Percentiles rank a stretch among this genome's conserved stretches.
Evolutionary conservation across 2,888 invertebrate genomes (phyloP).

Genomic region (Cordylochernes scorpioides): DNA sequence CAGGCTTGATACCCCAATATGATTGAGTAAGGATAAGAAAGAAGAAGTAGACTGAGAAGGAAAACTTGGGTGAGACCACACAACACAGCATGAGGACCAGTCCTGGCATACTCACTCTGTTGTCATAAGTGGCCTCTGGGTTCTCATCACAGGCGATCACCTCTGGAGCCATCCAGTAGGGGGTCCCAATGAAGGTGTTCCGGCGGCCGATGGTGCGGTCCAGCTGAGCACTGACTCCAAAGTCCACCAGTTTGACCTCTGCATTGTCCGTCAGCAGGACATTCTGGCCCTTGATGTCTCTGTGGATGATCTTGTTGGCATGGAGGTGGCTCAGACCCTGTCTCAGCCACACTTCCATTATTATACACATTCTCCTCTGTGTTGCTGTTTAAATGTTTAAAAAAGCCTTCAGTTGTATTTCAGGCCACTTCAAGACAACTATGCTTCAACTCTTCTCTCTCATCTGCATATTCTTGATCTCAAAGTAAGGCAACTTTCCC

Average conservation of each 20-base stretch:
- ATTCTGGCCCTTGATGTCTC: slow-evolving; percentile 98
- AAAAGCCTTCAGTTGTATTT: too few species aligned
- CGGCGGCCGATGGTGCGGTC: slow-evolving; percentile 94
- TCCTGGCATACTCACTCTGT: slow-evolving; percentile 27
- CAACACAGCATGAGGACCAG: too few species aligned
- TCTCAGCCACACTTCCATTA: too few species aligned
- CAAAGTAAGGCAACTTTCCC: too few species aligned
- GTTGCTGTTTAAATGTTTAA: too few species aligned
- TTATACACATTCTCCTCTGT: too few species aligned
- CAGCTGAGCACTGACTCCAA: slow-evolving; percentile 94
- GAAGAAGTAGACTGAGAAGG: too few species aligned
- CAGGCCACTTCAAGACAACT: too few species aligned
- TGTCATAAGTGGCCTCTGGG: slow-evolving; percentile 97
- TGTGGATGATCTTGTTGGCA: slow-evolving; percentile 93
- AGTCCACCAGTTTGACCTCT: slow-evolving; percentile 97
- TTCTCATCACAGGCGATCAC: slow-evolving; percentile 99
- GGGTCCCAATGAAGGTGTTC: slow-evolving; percentile 95
- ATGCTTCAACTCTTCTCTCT: too few species aligned
- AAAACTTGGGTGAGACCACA: neutral
- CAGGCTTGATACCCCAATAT: too few species aligned
- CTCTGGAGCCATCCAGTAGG: slow-evolving; percentile 98
- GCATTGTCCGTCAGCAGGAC: slow-evolving; percentile 97
- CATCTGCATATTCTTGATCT: too few species aligned
- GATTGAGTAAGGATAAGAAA: too few species aligned
- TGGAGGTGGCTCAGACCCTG: slow-evolving; percentile 90